Evolutionary conservation across 2,113 vertebrate genomes (phyloP), one percentile per base, ranked within the genome.

Genomic region (Psittacula cyanocephala): DNA sequence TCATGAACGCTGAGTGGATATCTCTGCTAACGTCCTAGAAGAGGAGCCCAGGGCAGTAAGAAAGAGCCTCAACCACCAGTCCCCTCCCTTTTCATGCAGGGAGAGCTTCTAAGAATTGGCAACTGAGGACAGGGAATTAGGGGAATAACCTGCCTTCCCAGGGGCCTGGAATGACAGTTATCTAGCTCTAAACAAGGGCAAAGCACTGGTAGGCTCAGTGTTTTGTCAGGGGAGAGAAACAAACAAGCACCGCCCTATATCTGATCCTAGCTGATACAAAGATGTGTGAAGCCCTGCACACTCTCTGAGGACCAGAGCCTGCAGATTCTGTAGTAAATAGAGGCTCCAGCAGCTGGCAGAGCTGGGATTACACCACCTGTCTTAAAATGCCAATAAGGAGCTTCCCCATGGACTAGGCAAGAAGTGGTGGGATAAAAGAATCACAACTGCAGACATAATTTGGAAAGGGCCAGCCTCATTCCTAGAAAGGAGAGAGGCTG

Each of bases 301-400:
- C 35, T 39, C 19, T 28, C 41, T 55, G 17, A 85, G 43, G 39
- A 63, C 19, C n/a, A 57, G 44, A 75, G 64, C 43, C 80, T 78
- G 69, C 7, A 63, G n/a, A 70, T 74, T 59, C 60, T 84, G 57
- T 3, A 74, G 39, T 17, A 87, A 80, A 75, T 15, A 59, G 31
- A 83, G 37, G 55, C 17, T 44, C 14, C 49, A 79, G 79, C 9
- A 23, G 55, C 55, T 94, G 62, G 33, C 39, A 85, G 72, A 78
- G 52, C 29, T 89, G 37, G 59, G 27, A 80, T 67, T 86, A 78
- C 43, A 92, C 16, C 35, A 87, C 16, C 46, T 74, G 27, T 47
- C 64, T 86, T 35, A 88, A 95, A 92, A 93, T 25, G 31, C 22
- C 62, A 76, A 31, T 17, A 86, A 79, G 57, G 17, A 91, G 25